A percentile compares a stretch with the other conserved stretches of the same genome.
Conservation (phyloP, 2,888 invertebrate genomes). For the Strigamia transsilvanica region DNA sequence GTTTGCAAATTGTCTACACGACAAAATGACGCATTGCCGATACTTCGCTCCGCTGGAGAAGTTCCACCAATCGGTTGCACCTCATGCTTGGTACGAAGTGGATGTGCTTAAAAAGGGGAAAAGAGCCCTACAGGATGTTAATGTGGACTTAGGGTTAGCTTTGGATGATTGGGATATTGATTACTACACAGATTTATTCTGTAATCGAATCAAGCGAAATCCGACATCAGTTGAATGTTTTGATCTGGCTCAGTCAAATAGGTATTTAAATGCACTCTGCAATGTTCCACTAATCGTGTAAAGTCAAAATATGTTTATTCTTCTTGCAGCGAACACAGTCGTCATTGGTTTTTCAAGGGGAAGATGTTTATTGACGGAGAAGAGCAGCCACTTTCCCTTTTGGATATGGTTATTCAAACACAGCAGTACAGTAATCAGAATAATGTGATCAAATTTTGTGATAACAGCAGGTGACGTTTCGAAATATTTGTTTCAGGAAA, state of each 20-base stretch:
- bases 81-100: constrained; percentile 81
- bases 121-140: constrained; percentile 81
- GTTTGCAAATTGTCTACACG: constrained; percentile 71
- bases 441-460: constrained; percentile 96
- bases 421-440: constrained; percentile 85
- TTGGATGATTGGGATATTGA: constrained; percentile 93
- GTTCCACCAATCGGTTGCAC: constrained; percentile 68
- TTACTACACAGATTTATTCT: constrained; percentile 87
- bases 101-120: constrained; percentile 81
- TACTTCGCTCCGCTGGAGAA: constrained; percentile 73
- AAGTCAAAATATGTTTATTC: constrained; percentile 34
- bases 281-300: neutral
- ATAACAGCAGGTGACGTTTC: constrained; percentile 79
- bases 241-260: constrained; percentile 97
- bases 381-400: constrained; percentile 80
- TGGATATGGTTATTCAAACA: constrained; percentile 92
- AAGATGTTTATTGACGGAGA: constrained; percentile 83
- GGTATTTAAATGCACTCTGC: constrained; percentile 59
- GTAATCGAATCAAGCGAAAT: constrained; percentile 80
- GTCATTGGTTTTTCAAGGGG: constrained; percentile 99
- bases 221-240: constrained; percentile 98
- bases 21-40: constrained; percentile 91
- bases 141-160: constrained; percentile 80
- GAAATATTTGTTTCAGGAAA: neutral
- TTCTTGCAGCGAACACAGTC: constrained; percentile 82